phyloP scores from a whole-genome alignment of 2,797 vertebrate genomes.

The Malurus leucopterus region DNA sequence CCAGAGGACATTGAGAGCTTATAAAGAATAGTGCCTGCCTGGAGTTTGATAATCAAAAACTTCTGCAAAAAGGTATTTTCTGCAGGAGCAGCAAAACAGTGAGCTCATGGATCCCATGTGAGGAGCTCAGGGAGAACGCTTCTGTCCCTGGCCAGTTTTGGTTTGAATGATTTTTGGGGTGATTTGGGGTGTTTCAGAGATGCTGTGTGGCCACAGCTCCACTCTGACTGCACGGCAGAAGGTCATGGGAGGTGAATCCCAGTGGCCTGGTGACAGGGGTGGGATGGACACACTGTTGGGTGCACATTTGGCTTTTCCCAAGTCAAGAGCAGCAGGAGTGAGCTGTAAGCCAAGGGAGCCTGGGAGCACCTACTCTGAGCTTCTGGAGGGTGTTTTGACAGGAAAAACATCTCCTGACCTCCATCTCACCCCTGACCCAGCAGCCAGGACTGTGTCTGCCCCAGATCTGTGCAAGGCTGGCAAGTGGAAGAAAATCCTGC shows the following conservation, averaged over 20 bases:
- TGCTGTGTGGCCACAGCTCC: not conserved
- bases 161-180: not conserved
- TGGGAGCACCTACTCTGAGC: not conserved
- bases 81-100: not conserved
- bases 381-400: not conserved
- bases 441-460: not conserved
- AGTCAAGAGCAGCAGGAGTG: not conserved
- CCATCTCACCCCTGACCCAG: not conserved
- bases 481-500: not conserved
- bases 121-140: not conserved
- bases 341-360: not conserved
- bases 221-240: not conserved
- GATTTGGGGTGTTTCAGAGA: not conserved
- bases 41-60: not conserved
- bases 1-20: not conserved
- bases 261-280: not conserved
- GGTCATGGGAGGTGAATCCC: not conserved
- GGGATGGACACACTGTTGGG: not conserved
- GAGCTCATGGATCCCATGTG: accelerated
- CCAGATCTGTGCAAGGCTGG: not conserved
- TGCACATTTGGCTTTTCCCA: not conserved
- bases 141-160: not conserved
- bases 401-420: not conserved
- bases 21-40: not conserved
- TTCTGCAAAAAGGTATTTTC: not conserved